phyloP scores from a whole-genome alignment of 1,140 invertebrate genomes.

The Diorhabda carinulata region DNA sequence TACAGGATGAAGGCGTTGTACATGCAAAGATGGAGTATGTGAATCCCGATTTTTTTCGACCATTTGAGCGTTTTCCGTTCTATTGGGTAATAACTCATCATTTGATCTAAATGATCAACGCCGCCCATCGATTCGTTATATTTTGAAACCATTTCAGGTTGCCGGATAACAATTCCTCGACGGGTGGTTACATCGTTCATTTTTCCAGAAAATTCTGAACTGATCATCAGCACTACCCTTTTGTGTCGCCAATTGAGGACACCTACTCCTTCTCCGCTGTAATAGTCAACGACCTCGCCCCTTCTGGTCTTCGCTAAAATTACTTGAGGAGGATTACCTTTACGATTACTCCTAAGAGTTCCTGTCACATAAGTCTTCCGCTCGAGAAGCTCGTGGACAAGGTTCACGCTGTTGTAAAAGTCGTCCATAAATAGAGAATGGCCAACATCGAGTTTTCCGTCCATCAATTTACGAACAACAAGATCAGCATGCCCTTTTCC shows the following conservation, averaged over 20 bases:
- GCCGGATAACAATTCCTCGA: too few species aligned
- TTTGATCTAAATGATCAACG: slow-evolving; percentile 23
- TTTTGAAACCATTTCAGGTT: slow-evolving; percentile 27
- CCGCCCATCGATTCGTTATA: slow-evolving; percentile 24
- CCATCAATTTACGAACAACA: slow-evolving; percentile 26
- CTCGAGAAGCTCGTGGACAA: slow-evolving; percentile 41
- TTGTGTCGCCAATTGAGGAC: too few species aligned
- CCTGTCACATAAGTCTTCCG: slow-evolving; percentile 42
- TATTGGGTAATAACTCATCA: slow-evolving; percentile 22
- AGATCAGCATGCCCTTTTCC: slow-evolving; percentile 24
- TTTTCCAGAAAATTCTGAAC: too few species aligned
- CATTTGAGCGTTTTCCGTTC: slow-evolving; percentile 22
- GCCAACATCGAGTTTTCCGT: slow-evolving; percentile 39
- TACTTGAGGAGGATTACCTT: slow-evolving; percentile 1
- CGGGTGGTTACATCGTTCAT: too few species aligned
- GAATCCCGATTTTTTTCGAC: slow-evolving; percentile 23
- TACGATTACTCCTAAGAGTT: slow-evolving; percentile 26
- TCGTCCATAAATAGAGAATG: slow-evolving; percentile 48
- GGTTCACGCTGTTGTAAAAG: slow-evolving; percentile 45
- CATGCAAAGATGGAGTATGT: slow-evolving; percentile 18
- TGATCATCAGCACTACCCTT: too few species aligned
- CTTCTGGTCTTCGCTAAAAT: too few species aligned
- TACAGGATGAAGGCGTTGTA: slow-evolving; percentile 10
- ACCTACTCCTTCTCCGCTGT: too few species aligned
- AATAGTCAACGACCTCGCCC: too few species aligned